phyloP scores from a whole-genome alignment of 2,797 vertebrate species.

The Pseudomugil gertrudae region DNA sequence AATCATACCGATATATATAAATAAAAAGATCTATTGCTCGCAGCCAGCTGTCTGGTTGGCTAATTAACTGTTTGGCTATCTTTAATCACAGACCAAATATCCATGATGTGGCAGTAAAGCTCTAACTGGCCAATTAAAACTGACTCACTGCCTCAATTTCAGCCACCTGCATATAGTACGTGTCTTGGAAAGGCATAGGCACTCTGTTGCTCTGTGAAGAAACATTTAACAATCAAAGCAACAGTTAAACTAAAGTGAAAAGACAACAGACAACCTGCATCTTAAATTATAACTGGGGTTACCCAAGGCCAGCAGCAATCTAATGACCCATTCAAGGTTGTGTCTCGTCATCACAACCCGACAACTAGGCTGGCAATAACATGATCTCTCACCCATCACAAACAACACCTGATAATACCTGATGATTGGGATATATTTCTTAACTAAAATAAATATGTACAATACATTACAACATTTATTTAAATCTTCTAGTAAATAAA shows the following conservation, averaged over 20 bases:
- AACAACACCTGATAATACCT: slow-evolving; percentile 8
- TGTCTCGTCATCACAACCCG: slow-evolving; percentile 1
- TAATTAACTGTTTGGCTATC: slow-evolving; percentile 1
- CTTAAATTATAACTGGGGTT: not conserved
- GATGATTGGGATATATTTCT: not conserved
- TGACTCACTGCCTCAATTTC: not conserved
- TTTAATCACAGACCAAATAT: slow-evolving; percentile 14
- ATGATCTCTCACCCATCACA: slow-evolving; percentile 2
- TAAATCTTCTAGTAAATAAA: not conserved
- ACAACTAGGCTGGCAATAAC: slow-evolving; percentile 12
- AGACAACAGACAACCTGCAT: not conserved
- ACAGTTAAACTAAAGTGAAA: not conserved
- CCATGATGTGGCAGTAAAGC: slow-evolving; percentile 3
- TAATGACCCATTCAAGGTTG: slow-evolving; percentile 21
- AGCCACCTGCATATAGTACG: not conserved
- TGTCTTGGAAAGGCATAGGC: not conserved
- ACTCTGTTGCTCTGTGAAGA: not conserved
- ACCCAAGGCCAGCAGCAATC: slow-evolving; percentile 26
- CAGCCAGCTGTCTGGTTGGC: slow-evolving; percentile 9
- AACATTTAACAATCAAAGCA: not conserved
- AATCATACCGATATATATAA: slow-evolving; percentile 32
- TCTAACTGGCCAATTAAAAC: not conserved
- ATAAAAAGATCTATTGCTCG: slow-evolving; percentile 25
- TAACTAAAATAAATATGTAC: not conserved
- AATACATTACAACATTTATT: not conserved